Evolutionary conservation across 2,888 invertebrate species (phyloP), one percentile per base, ranked within the genome.

Genomic region (Hymenopus coronatus): DNA sequence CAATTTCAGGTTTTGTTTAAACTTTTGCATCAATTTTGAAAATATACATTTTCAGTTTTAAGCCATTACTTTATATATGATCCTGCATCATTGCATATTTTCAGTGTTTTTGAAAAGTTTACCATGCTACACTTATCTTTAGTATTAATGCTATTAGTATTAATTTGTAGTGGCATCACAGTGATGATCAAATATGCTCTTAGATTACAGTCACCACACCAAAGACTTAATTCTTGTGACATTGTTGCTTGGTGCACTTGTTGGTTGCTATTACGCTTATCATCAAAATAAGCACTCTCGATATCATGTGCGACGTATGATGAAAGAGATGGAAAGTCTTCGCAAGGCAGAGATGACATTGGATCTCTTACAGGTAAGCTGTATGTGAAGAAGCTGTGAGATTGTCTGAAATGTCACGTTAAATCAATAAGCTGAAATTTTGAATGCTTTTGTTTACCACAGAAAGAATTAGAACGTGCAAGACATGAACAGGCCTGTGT

Each of bases 261-360:
- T 97, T 89, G 98, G 98, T 88, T 97, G 97, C 91, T 98, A 98
- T 97, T 98, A 98, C 93, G 98, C 98, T 46, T 96, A 97, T 93
- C 96, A 97, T 89, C 98, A 98, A 91, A 97, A 98, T 92, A 97
- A 98, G 92, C 97, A 96, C 92, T 98, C 98, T 82, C 97, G 97
- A 91, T 95, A 95, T 90, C 97, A 99, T 93, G 95, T 99, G 90
- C 96, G 96, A 91, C 96, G 98, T 90, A 98, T 99, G 98, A 96
- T 98, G 93, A 96, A 96, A 91, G 98, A 99, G 92, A 98, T 99
- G 97, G 98, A 98, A 92, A 97, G 97, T 91, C 94, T 98, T 91
- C 96, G 98, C 91, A 97, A 96, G 92, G 98, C 98, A 0, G 98
- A 99, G 93, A 95, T 97, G 92, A 97, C 97, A 14, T 94, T 99